Evolutionary conservation across 2,113 vertebrate species (phyloP).

Genomic region (Ptilonorhynchus violaceus): DNA sequence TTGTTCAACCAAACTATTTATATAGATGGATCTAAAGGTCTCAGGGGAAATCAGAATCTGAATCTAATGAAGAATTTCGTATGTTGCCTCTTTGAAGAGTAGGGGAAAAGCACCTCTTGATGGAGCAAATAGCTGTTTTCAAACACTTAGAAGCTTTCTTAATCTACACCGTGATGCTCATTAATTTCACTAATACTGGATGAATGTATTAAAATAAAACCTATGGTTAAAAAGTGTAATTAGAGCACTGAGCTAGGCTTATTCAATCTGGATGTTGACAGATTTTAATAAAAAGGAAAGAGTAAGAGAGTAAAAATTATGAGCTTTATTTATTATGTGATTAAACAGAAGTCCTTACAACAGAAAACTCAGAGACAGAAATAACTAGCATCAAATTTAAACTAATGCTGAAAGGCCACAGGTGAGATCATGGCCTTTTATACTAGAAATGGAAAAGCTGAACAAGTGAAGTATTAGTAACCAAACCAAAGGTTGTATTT

Average conservation of each 20-base stretch:
- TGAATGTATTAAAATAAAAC: not conserved
- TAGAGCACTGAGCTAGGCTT: not conserved
- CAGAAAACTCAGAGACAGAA: not conserved
- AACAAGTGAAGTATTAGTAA: not conserved
- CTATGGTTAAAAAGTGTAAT: not conserved
- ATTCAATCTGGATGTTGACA: not conserved
- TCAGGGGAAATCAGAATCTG: not conserved
- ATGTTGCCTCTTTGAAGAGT: not conserved
- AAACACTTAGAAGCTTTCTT: not conserved
- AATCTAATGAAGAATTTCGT: not conserved
- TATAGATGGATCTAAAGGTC: not conserved
- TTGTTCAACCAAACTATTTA: slow-evolving; percentile 32
- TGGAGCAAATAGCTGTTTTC: not conserved
- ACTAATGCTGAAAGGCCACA: not conserved
- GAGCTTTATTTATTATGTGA: not conserved
- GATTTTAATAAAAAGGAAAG: not conserved
- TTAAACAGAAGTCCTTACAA: not conserved
- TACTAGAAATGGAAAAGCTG: not conserved
- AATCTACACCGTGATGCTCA: not conserved
- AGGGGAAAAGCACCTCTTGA: not conserved
- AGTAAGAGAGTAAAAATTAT: not conserved
- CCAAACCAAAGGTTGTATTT: not conserved
- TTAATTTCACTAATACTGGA: not conserved
- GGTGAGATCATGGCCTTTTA: not conserved
- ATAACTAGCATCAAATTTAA: not conserved